Evolutionary conservation across 2,888 invertebrate species (phyloP).

Genomic region (Tachina grossa): DNA sequence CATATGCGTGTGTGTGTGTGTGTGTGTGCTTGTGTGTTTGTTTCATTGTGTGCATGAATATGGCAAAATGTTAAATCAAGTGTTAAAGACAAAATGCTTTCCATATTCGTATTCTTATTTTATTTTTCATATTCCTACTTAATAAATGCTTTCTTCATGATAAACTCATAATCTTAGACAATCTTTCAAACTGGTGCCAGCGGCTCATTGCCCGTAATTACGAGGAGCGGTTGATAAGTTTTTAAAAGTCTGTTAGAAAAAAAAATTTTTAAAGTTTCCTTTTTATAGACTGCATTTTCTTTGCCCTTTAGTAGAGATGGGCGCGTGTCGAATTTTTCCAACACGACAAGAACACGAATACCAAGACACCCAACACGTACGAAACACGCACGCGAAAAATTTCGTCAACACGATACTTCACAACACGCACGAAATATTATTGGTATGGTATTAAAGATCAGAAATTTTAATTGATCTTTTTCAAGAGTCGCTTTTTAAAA

Average conservation of each 20-base stretch:
- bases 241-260: neutral
- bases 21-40: conserved; percentile 6
- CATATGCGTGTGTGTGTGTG: conserved; percentile 1
- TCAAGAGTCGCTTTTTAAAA: no score
- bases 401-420: no score
- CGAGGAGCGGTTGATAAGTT: conserved; percentile 17
- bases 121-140: conserved; percentile 35
- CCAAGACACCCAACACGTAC: no score
- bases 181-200: conserved; percentile 49
- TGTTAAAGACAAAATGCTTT: conserved; percentile 64
- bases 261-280: neutral
- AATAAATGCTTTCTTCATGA: conserved; percentile 57
- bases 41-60: conserved; percentile 20
- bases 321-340: no score
- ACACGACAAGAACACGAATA: no score
- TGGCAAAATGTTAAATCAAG: conserved; percentile 68
- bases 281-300: neutral
- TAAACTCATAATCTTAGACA: conserved; percentile 57
- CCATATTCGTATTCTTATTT: conserved; percentile 47
- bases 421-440: no score
- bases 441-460: no score
- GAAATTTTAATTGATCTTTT: no score
- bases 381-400: no score
- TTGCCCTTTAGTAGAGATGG: no score
- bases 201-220: neutral